Conservation (phyloP, 2,113 vertebrate genomes). For the Sander vitreus region DNA sequence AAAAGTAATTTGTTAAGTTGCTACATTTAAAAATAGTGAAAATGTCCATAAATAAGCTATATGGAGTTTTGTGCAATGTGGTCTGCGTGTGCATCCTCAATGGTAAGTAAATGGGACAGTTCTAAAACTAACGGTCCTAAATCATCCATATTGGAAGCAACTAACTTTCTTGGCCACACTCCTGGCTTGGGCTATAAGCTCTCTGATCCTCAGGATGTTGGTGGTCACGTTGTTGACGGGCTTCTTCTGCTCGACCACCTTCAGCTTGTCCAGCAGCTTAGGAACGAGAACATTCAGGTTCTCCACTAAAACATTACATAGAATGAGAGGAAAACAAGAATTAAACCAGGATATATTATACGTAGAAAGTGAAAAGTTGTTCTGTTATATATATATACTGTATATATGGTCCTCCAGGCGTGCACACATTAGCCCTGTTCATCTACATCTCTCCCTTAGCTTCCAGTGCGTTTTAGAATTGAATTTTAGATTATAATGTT, state of each 20-base stretch:
- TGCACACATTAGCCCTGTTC: no score
- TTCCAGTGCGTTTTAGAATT: no score
- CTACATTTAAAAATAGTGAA: neutral
- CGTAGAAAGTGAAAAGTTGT: no score
- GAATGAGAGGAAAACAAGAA: neutral
- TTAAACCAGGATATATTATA: neutral
- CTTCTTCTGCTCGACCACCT: conserved; percentile 91
- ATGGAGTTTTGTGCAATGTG: neutral
- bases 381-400: no score
- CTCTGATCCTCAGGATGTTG: conserved; percentile 93
- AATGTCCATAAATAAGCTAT: neutral
- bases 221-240: conserved; percentile 93
- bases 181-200: conserved; percentile 96
- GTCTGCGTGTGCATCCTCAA: neutral
- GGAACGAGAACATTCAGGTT: conserved; percentile 91
- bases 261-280: conserved; percentile 90
- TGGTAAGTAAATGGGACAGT: neutral
- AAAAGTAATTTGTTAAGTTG: neutral
- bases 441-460: no score
- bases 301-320: conserved; percentile 82
- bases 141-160: neutral
- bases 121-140: neutral
- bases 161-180: conserved; percentile 96
- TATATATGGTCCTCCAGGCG: no score
- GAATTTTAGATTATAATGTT: no score